These are phyloP conservation scores for Lasioglossum villosulum DNA, from an alignment of 2,888 invertebrate genomes.

Conservation along the genomic window DNA sequence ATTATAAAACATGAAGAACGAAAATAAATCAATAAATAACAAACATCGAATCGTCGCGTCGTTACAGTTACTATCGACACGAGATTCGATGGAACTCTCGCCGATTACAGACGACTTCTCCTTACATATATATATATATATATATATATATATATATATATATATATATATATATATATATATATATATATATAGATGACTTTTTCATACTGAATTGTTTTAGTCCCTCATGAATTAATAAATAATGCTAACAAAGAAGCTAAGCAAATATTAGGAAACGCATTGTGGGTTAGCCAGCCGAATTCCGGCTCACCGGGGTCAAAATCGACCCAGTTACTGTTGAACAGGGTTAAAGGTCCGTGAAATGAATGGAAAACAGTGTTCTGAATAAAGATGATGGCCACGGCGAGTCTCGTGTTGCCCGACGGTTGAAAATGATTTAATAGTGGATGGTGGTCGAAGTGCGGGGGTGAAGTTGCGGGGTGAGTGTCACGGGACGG, in stretches of 20 bases:
- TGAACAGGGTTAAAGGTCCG: not conserved
- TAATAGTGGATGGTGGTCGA: not conserved
- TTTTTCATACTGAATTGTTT: no score
- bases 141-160: no score
- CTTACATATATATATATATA: no score
- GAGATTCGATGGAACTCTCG: no score
- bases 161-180: no score
- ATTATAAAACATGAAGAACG: no score
- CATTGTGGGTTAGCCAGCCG: not conserved
- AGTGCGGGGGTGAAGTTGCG: not conserved
- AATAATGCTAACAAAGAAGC: not conserved
- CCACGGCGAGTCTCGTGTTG: not conserved
- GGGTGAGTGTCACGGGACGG: not conserved
- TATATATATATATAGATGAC: no score
- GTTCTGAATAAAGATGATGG: not conserved
- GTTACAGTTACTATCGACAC: no score
- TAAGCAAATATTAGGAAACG: not conserved
- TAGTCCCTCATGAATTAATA: no score
- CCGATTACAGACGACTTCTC: no score
- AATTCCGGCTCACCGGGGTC: not conserved
- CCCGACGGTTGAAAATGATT: slow-evolving; percentile 22
- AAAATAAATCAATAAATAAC: no score
- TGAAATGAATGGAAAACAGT: not conserved
- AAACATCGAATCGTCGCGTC: no score
- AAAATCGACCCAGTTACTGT: not conserved